phyloP scores from a whole-genome alignment of 2,113 vertebrate genomes.

The Chinchilla lanigera region DNA sequence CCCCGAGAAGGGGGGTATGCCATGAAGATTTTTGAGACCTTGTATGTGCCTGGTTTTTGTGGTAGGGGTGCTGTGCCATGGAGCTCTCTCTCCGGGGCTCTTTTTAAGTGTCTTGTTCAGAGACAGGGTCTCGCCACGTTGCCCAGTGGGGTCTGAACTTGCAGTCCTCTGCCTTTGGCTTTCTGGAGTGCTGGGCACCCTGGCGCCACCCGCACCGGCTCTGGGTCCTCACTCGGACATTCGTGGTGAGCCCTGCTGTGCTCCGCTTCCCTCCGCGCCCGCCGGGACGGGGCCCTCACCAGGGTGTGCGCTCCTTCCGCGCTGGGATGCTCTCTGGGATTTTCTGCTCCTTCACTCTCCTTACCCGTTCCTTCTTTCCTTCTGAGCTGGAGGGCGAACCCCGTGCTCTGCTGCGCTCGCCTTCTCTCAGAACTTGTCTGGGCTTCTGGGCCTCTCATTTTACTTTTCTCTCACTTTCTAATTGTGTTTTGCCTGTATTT shows the following conservation, averaged over 20 bases:
- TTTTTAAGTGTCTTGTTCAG: background rate
- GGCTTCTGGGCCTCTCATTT: background rate
- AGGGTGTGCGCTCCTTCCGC: background rate
- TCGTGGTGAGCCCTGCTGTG: background rate
- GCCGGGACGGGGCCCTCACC: too few relatives aligned
- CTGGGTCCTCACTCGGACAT: background rate
- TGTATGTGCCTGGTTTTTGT: background rate
- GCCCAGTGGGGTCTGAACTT: background rate
- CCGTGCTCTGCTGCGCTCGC: rapidly evolving
- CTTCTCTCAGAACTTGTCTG: background rate
- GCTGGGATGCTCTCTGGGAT: background rate
- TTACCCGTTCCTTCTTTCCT: background rate
- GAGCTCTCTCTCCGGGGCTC: background rate
- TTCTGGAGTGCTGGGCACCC: background rate
- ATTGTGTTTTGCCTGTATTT: background rate
- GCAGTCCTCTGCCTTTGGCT: background rate
- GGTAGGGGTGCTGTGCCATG: background rate
- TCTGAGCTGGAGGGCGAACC: background rate
- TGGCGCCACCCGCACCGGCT: background rate
- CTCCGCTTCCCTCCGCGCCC: background rate
- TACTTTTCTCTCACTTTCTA: background rate
- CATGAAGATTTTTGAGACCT: background rate
- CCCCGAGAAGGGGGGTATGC: background rate
- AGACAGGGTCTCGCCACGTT: background rate
- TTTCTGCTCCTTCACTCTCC: background rate